Conservation (phyloP, 2,797 vertebrate species). For the Lutra lutra region DNA sequence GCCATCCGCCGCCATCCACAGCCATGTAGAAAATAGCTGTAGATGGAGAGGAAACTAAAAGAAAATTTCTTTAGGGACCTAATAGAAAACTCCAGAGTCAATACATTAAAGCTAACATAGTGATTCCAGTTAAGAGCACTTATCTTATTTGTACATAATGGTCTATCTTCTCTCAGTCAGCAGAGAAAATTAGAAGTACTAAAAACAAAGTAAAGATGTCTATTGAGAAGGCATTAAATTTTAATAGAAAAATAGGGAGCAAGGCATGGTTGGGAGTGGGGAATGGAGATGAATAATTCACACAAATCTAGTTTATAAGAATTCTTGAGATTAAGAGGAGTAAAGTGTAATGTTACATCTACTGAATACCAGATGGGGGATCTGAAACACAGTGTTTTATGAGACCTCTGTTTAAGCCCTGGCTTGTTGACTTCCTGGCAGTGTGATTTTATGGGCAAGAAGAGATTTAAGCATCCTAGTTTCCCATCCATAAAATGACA, state of each 20-base stretch:
- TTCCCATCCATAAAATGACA: not conserved
- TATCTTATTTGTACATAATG: not conserved
- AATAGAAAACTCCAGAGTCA: not conserved
- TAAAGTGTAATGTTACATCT: not conserved
- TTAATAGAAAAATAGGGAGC: not conserved
- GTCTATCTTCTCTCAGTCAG: not conserved
- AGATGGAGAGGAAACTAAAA: not conserved
- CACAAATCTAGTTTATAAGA: not conserved
- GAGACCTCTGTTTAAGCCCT: not conserved
- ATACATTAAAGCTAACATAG: not conserved
- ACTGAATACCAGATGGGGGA: not conserved
- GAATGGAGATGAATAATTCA: not conserved
- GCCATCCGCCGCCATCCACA: not conserved
- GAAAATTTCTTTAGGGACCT: not conserved
- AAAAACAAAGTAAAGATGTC: not conserved
- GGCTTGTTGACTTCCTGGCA: not conserved
- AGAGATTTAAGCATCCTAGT: not conserved
- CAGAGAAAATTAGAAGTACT: not conserved
- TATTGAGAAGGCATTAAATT: not conserved
- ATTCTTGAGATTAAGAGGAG: not conserved
- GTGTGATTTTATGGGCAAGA: not conserved
- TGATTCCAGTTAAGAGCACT: not conserved
- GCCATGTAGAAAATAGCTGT: not conserved
- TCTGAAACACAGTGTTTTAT: conserved; percentile 13
- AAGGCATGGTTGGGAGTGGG: not conserved